phyloP scores from a whole-genome alignment of 2,797 vertebrate species.

The Acrocephalus scirpaceus region DNA sequence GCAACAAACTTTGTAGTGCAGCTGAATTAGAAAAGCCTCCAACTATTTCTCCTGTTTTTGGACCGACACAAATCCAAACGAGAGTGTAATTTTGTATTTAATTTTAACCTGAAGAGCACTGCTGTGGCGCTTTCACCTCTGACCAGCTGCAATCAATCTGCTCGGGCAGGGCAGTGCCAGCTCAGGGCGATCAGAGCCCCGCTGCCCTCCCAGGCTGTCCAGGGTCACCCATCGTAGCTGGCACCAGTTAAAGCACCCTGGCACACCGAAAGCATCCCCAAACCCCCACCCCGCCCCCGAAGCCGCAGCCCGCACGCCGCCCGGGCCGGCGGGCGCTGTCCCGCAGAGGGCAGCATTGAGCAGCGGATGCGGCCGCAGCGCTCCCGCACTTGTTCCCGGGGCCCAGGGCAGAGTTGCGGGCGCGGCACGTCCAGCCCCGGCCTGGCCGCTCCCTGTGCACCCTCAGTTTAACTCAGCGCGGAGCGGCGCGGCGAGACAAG shows the following conservation, averaged over 20 bases:
- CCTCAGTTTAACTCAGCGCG: not conserved
- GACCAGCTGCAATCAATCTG: not conserved
- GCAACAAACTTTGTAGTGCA: not conserved
- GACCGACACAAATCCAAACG: not conserved
- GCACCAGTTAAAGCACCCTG: too few relatives aligned
- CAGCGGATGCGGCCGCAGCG: not conserved
- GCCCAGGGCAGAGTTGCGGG: not conserved
- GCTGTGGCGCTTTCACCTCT: fast-evolving
- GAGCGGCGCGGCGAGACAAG: not conserved
- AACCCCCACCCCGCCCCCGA: fast-evolving
- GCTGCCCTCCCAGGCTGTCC: fast-evolving
- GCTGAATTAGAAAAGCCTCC: not conserved
- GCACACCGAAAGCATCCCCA: fast-evolving
- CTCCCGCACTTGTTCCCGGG: not conserved
- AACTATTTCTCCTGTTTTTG: not conserved
- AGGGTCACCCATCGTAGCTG: fast-evolving
- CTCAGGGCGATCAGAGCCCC: not conserved
- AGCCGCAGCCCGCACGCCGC: fast-evolving
- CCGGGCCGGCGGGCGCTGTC: not conserved
- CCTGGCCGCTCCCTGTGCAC: not conserved
- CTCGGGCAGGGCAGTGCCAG: not conserved
- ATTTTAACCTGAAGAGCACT: not conserved
- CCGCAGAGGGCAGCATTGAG: conserved; percentile 81
- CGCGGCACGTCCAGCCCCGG: not conserved
- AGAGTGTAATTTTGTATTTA: not conserved